Base-by-base conservation (phyloP, 1,140 invertebrate genomes). In the Procambarus virginalis region DNA sequence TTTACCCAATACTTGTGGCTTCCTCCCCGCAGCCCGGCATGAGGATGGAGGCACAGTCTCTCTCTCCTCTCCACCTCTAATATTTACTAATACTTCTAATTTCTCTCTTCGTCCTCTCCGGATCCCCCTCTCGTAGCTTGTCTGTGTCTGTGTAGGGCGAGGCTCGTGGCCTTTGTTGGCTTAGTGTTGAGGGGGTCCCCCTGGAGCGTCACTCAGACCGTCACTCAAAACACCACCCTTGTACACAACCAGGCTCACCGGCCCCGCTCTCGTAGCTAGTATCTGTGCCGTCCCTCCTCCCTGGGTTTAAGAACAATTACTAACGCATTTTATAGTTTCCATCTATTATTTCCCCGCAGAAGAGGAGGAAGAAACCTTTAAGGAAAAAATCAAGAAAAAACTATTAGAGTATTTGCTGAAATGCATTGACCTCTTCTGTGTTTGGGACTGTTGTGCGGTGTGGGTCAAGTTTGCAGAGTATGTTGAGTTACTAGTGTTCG, bases 381-480 rank as follows among this genome's bases (percentile, higher is more conserved):
- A 81, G 76, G 91, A 83, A 22, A 98, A 97, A 75, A 95, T 97
- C 90, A 98, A 98, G 94, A 97, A 98, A 93, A 97, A 96, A 93
- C 94, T 97, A 73, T 94, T 97, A 91, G 96, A 96, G 91, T 94
- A 95, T 92, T 60, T 78, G 81, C 49, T 70, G 51, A 96, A 96
- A 93, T 96, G 96, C 91, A 97, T 98, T 93, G 97, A 99, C 94
- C 96, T 98, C 91, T 97, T 99, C 94, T 99, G 98, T 95, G 97
- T 98, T 82, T 99, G 98, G 98, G 97, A 99, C 94, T 99, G 98
- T 95, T 98, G 97, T 94, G 96, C 96, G 95, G 95, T 96, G 92
- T 99, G 98, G 97, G 95, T 98, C 89, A 96, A 96, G 94, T 96
- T 99, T 93, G 97, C 98, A 95, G 97, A 98, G 94, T 96, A 96